These are phyloP conservation scores for Alosa sapidissima DNA, from an alignment of 2,797 vertebrate species.

Conservation along the genomic window DNA sequence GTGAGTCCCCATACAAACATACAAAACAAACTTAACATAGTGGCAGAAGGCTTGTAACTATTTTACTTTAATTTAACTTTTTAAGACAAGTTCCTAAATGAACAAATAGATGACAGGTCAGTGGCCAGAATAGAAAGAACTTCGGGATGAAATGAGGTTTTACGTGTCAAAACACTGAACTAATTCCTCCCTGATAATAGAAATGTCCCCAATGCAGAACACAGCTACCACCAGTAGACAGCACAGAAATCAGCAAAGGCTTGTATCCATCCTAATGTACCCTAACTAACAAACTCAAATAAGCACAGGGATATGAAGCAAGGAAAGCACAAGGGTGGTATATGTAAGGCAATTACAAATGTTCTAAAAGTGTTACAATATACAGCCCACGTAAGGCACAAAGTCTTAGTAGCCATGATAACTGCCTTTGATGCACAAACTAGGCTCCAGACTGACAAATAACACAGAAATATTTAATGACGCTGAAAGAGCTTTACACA, in stretches of 20 bases:
- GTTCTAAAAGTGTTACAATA: not conserved
- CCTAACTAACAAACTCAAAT: not conserved
- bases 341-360: not conserved
- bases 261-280: not conserved
- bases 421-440: not conserved
- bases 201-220: not conserved
- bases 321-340: conserved; percentile 1
- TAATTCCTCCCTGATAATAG: not conserved
- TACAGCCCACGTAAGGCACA: not conserved
- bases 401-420: not conserved
- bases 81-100: not conserved
- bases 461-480: not conserved
- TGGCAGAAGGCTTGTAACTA: too few relatives aligned
- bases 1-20: not conserved
- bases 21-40: not conserved
- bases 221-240: not conserved
- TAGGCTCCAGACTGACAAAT: not conserved
- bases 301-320: not conserved
- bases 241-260: not conserved
- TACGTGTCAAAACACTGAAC: not conserved
- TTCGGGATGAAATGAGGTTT: not conserved
- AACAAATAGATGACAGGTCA: not conserved
- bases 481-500: not conserved
- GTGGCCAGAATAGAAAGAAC: not conserved
- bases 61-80: not conserved